phyloP scores from a whole-genome alignment of 2,797 vertebrate genomes.

The Lindbergichthys nudifrons region DNA sequence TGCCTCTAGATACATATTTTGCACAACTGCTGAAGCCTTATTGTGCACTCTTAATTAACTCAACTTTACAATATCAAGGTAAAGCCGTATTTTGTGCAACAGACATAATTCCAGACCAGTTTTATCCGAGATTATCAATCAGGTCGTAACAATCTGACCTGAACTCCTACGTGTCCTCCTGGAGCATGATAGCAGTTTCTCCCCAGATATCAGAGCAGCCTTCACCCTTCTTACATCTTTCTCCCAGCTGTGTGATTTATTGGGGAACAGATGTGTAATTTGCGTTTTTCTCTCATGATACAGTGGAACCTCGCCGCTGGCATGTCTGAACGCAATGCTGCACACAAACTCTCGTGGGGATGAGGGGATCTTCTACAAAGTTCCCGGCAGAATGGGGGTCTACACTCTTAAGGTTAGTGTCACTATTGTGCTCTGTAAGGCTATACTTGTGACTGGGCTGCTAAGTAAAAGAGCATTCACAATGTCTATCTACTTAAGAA shows the following conservation, averaged over 20 bases:
- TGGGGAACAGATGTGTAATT: slow-evolving; percentile 55
- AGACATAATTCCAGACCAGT: slow-evolving; percentile 14
- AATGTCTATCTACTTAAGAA: not conserved
- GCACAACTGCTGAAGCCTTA: slow-evolving; percentile 4
- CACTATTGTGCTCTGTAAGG: not conserved
- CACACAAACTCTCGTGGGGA: slow-evolving; percentile 98
- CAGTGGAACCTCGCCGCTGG: slow-evolving; percentile 97
- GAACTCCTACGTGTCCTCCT: slow-evolving; percentile 34
- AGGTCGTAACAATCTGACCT: slow-evolving; percentile 14
- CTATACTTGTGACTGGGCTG: not conserved
- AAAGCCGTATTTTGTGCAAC: slow-evolving; percentile 41
- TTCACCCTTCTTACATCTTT: slow-evolving; percentile 23
- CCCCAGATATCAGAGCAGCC: slow-evolving; percentile 50
- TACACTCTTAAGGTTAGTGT: slow-evolving; percentile 94
- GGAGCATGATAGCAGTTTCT: slow-evolving; percentile 57
- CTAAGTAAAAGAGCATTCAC: not conserved
- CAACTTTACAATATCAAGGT: slow-evolving; percentile 11
- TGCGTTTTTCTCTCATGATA: slow-evolving; percentile 57
- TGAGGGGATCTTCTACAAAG: slow-evolving; percentile 99
- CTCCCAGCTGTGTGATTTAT: slow-evolving; percentile 46
- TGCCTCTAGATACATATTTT: not conserved
- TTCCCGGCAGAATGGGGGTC: slow-evolving; percentile 97
- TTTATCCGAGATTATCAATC: slow-evolving; percentile 5
- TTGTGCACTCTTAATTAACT: slow-evolving; percentile 8
- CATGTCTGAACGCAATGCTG: slow-evolving; percentile 98